Evolutionary conservation across 2,797 vertebrate species (phyloP), one percentile per base, ranked within the genome.

Genomic region (Ctenopoma multispine): DNA sequence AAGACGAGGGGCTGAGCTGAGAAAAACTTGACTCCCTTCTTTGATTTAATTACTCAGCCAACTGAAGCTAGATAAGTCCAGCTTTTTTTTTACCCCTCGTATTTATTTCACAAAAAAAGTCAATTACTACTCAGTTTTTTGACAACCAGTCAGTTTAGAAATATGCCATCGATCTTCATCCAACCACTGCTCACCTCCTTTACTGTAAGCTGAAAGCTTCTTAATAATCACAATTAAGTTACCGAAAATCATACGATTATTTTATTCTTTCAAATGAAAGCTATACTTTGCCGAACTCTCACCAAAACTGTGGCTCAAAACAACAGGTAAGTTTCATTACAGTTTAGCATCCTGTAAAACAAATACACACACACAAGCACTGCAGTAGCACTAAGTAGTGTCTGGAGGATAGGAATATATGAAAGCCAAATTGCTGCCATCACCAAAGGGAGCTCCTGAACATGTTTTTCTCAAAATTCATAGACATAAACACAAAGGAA

Each of bases 41-140:
- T 82, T 91, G 86, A 93, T 93, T 91, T 92, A 92, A 94, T 93
- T 93, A 90, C 81, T 84, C 83, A 83, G 71, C 79, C 87, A 86
- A 86, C 72, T 86, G 83, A 82, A 87, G 85, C 82, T 47, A 86
- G 89, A 93, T 89, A 89, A 62, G 81, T 83, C 69, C 73, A 36
- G 58, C 66, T 61, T 79, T 79, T 47, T 70, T 60, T 34, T 60
- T 76, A 59, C 67, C 31, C 40, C 44, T 62, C 29, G 41, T 84
- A 86, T 88, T 76, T 87, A 86, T 87, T 88, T 82, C 68, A 80
- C 78, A 86, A 81, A 89, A 89, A 92, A 87, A 90, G 88, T 88
- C 83, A 85, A 89, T 92, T 89, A 90, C 83, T 41, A 51, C 73
- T 74, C 59, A 8, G 38, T 72, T 54, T n/a, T 55, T 61, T 79